Percentiles rank a stretch among this genome's conserved stretches.
phyloP scores from a whole-genome alignment of 2,888 invertebrate genomes.

The Altica lythri region DNA sequence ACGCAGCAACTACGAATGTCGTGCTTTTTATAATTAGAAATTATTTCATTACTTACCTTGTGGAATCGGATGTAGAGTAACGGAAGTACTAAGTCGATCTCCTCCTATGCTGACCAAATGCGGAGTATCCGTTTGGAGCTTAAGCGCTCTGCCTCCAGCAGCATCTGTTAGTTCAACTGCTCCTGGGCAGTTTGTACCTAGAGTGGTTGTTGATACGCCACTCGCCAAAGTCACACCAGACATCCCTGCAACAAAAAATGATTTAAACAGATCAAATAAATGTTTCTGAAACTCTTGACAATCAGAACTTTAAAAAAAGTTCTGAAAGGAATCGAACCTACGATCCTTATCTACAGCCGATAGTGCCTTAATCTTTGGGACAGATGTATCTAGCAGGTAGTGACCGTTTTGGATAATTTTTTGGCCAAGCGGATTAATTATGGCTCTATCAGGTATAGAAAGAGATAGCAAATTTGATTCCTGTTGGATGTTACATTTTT shows the following conservation, averaged over 20 bases:
- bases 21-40: not conserved
- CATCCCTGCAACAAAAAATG: constrained; percentile 33
- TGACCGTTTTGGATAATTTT: too few species aligned
- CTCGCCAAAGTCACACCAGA: constrained; percentile 42
- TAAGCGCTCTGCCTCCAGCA: constrained; percentile 62
- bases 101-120: constrained; percentile 91
- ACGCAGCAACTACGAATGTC: too few species aligned
- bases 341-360: too few species aligned
- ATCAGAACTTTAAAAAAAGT: not conserved
- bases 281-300: not conserved
- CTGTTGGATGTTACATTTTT: too few species aligned
- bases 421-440: too few species aligned
- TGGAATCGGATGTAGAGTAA: constrained; percentile 87
- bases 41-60: constrained; percentile 67
- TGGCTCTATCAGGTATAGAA: too few species aligned
- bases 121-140: constrained; percentile 79
- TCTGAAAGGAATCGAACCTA: too few species aligned
- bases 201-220: constrained; percentile 27
- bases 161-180: constrained; percentile 44
- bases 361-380: too few species aligned
- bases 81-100: constrained; percentile 88
- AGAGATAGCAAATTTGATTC: too few species aligned
- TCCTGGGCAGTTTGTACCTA: constrained; percentile 29
- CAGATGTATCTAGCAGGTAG: too few species aligned
- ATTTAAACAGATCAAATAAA: not conserved